Conservation (phyloP, 2,888 invertebrate genomes). For the Amaurobius ferox region DNA sequence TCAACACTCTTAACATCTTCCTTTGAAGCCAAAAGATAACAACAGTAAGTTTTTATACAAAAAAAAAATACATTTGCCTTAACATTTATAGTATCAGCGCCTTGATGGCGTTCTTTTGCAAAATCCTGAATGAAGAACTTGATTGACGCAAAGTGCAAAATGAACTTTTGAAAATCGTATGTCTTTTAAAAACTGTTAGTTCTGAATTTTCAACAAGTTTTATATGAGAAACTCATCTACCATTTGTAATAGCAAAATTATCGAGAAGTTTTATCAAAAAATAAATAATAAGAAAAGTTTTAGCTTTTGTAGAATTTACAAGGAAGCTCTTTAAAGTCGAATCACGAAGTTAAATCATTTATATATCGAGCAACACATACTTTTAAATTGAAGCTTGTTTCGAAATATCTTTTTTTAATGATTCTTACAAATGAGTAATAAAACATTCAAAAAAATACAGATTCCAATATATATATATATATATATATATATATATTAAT, state of each 20-base stretch:
- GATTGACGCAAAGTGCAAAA: background rate
- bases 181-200: background rate
- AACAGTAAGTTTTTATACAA: background rate
- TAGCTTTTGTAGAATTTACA: conserved; percentile 4
- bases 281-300: too few relatives aligned
- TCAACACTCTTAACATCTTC: background rate
- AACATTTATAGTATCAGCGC: background rate
- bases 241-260: background rate
- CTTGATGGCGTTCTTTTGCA: background rate
- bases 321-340: background rate
- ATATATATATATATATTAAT: too few relatives aligned
- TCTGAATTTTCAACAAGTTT: background rate
- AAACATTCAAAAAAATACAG: too few relatives aligned
- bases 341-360: background rate
- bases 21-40: background rate
- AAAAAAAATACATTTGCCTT: background rate
- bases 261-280: background rate
- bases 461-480: too few relatives aligned
- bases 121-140: background rate
- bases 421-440: too few relatives aligned
- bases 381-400: background rate
- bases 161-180: background rate
- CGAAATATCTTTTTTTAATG: too few relatives aligned
- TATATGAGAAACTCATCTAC: background rate
- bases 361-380: background rate